Conservation (phyloP, 64 coral and sea anemone species). For the Cladopsammia gracilis region DNA sequence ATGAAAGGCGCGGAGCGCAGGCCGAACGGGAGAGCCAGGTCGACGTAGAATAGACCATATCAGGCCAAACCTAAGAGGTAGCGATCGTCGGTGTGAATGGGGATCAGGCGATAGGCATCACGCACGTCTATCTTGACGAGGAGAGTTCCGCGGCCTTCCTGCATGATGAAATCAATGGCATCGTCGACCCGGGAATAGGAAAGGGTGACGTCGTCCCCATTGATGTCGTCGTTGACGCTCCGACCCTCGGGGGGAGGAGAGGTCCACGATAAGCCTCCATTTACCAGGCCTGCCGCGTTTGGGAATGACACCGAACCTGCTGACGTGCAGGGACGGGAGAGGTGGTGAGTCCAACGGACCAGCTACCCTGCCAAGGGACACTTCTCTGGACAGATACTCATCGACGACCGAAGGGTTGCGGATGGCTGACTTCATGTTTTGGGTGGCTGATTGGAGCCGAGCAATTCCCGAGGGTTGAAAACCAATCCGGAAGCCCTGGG, state of each 20-base stretch:
- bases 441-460: neutral
- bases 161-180: neutral
- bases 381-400: neutral
- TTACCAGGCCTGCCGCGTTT: conserved; percentile 1
- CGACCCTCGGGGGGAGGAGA: conserved; percentile 1
- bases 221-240: conserved; percentile 56
- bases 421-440: neutral
- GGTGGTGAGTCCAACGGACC: conserved; percentile 27
- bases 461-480: neutral
- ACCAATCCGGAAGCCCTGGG: conserved; percentile 14
- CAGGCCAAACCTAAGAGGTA: conserved; percentile 18
- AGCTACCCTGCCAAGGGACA: neutral
- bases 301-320: conserved; percentile 55
- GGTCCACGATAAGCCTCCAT: conserved; percentile 54
- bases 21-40: conserved; percentile 40
- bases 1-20: conserved; percentile 40
- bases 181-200: neutral
- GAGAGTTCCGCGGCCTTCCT: neutral
- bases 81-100: conserved; percentile 34
- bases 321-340: neutral
- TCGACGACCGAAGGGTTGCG: neutral
- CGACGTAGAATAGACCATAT: neutral
- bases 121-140: conserved; percentile 44
- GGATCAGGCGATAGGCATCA: conserved; percentile 21
- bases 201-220: neutral